Base-by-base conservation (phyloP, 2,113 vertebrate genomes). In the Erythrocercus mccallii region DNA sequence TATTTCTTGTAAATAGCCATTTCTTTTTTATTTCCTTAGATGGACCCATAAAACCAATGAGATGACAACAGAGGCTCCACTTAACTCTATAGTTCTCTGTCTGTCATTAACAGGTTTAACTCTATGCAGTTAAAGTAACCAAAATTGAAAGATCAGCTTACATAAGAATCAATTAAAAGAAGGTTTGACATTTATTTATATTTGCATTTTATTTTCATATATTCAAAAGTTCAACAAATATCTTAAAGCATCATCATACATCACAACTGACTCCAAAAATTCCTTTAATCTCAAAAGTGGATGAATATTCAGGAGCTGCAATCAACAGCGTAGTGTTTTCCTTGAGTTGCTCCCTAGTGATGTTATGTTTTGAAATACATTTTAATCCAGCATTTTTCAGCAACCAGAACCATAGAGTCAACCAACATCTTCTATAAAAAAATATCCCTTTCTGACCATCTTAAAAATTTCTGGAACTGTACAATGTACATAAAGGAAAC, bases 151-250 rank as follows among this genome's bases (percentile, higher is more conserved):
- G 14, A 57, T 70, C 44, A 80, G 18, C 18, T 72, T 72, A 83
- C 14, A 50, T 18, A 22, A 86, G n/a, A 77, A 78, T 22, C 51
- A 93, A 76, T 69, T 89, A 47, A 56, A 88, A 87, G 40, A 90
- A 19, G 5, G 10, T 76, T 84, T 56, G 92, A 64, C 12, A 24
- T 77, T 44, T 40, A n/a, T 47, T 77, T 56, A 35, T 20, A 60
- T 80, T 61, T 86, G 33, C 74, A 76, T 81, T 96, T 96, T 95
- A 95, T 96, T 96, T 79, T 84, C 51, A 81, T 44, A 45, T 60
- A 73, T 80, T 86, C 77, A 57, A 33, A 94, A 86, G 68, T 42
- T 88, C 65, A 73, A 65, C 60, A 81, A 70, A 58, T 35, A 45
- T 76, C 44, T 86, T 47, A 77, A 94, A 80, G 53, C 28, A 76